These are phyloP conservation scores for Alcis repandata DNA, from an alignment of 2,888 invertebrate genomes.

Conservation along the genomic window DNA sequence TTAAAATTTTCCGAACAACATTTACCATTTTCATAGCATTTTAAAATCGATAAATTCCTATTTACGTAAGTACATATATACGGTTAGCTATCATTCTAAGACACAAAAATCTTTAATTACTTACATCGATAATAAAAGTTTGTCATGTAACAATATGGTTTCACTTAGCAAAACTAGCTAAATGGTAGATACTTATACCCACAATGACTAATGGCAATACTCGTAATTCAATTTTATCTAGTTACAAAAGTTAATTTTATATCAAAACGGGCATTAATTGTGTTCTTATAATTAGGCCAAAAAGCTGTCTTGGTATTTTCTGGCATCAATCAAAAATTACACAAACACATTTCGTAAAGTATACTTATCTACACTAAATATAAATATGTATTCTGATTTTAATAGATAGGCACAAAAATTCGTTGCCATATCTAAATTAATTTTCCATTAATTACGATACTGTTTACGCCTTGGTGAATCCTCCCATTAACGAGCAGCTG, in stretches of 20 bases:
- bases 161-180: neutral
- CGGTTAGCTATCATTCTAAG: neutral
- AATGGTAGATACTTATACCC: too few species aligned
- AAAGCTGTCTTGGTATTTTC: neutral
- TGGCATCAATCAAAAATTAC: constrained; percentile 2
- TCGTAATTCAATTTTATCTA: too few species aligned
- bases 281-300: neutral
- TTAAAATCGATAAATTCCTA: neutral
- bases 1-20: neutral
- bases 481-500: constrained; percentile 34
- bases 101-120: neutral
- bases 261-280: too few species aligned
- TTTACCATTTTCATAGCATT: neutral
- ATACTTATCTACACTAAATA: too few species aligned
- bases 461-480: constrained; percentile 26
- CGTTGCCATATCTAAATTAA: constrained; percentile 38
- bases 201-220: too few species aligned
- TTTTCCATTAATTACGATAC: constrained; percentile 35
- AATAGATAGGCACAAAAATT: constrained; percentile 10
- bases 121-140: too few species aligned
- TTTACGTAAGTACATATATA: too few species aligned
- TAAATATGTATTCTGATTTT: constrained; percentile 4
- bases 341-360: neutral
- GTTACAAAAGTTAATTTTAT: neutral
- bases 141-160: neutral